Evolutionary conservation across 2,113 vertebrate genomes (phyloP).

Genomic region (Rhagologus leucostigma): DNA sequence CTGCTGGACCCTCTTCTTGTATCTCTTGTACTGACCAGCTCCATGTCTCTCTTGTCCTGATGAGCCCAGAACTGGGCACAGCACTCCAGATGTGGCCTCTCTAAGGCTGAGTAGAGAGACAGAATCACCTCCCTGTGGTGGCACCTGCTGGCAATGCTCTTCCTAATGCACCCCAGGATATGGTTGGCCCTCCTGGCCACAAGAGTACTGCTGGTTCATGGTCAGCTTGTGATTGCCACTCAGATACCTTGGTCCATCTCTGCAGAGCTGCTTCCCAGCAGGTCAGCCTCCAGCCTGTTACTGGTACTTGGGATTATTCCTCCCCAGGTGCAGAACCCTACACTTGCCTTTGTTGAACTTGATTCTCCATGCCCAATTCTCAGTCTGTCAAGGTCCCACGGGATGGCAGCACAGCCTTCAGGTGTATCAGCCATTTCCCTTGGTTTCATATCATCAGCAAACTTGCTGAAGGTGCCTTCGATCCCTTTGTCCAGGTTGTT

Average conservation of each 20-base stretch:
- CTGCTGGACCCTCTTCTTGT: not conserved
- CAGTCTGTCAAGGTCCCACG: fast-evolving
- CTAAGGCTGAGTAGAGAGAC: not conserved
- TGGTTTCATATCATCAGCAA: fast-evolving
- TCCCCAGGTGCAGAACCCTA: not conserved
- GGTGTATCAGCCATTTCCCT: too few species aligned
- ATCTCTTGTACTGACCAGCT: not conserved
- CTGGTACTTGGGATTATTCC: not conserved
- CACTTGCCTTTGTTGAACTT: not conserved
- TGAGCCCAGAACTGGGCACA: not conserved
- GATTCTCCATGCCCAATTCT: not conserved
- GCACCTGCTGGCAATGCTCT: not conserved
- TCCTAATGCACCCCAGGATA: not conserved
- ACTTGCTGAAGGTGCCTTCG: not conserved
- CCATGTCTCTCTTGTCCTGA: too few species aligned
- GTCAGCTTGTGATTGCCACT: not conserved
- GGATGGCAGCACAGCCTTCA: not conserved
- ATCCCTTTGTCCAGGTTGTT: not conserved
- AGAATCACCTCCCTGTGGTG: not conserved
- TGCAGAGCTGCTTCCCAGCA: not conserved
- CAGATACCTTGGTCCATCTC: not conserved
- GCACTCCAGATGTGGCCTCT: not conserved
- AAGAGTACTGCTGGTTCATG: fast-evolving
- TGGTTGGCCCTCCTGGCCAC: fast-evolving
- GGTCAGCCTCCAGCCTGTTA: not conserved